Base-by-base conservation (phyloP, 2,113 vertebrate genomes). In the Lynx canadensis region DNA sequence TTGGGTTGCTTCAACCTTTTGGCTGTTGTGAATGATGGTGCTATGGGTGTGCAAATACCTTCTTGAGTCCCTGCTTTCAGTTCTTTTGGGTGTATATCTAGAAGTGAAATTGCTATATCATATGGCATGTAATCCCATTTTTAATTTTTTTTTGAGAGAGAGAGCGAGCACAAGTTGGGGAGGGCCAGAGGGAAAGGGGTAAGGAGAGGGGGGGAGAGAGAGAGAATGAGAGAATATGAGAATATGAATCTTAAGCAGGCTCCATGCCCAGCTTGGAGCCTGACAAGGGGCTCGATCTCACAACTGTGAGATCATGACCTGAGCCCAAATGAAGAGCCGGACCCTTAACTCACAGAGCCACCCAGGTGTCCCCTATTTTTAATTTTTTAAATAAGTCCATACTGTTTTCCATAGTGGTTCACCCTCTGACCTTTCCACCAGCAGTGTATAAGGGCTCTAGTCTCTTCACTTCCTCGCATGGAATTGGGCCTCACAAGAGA, bases 371-470 rank as follows among this genome's bases (percentile, higher is more conserved):
- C 55, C 66, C n/a, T 66, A 9, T 55, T 4, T 80, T 63, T 96
- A 45, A n/a, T 29, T 68, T 79, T 96, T 88, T 41, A 38, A 90
- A 48, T 41, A 73, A 31, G 50, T 1, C 25, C 57, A 0, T 8
- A 1, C 50, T 33, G 5, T 86, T 91, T 86, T 66, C 69, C 18
- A 0, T 14, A 45, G 31, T 27, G 27, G 38, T 33, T 89, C 1
- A 23, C 15, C 7, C 5, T 81, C 36, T 33, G 33, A 41, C 36
- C 52, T 78, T 48, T 23, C 52, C 23, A 4, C 23, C 41, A 55
- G 4, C 31, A n/a, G 27, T 16, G 13, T 38, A 52, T 12, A 8
- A 15, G 38, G 15, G 25, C n/a, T 85, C 45, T 1, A 0, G 0
- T 73, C 63, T 92, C 29, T 83, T 65, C 21, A 19, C 4, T 4